Evolutionary conservation across 2,113 vertebrate species (phyloP).

Genomic region (Phaetusa simplex): DNA sequence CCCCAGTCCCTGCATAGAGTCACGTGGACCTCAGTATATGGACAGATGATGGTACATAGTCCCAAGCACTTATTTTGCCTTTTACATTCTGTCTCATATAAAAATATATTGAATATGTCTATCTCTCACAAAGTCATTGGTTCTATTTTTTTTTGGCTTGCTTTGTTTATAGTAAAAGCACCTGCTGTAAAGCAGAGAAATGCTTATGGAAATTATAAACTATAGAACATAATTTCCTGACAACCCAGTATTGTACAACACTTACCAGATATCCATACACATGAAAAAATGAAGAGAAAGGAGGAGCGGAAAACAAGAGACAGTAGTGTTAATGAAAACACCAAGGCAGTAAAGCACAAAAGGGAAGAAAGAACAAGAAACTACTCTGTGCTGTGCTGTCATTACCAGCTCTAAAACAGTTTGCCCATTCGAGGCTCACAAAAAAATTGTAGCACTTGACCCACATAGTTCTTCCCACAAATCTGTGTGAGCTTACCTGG

Average conservation of each 20-base stretch:
- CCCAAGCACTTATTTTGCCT: not conserved
- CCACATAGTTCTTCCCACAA: not conserved
- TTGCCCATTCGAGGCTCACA: not conserved
- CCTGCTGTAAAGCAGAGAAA: not conserved
- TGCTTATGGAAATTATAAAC: not conserved
- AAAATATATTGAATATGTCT: not conserved
- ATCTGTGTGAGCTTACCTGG: not conserved
- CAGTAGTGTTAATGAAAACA: not conserved
- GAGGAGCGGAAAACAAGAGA: not conserved
- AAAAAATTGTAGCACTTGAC: not conserved
- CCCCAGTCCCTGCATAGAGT: not conserved
- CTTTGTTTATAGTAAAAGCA: not conserved
- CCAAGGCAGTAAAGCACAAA: not conserved
- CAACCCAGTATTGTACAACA: not conserved
- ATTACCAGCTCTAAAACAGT: not conserved
- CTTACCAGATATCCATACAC: not conserved
- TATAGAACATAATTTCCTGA: not conserved
- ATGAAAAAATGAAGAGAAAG: not conserved
- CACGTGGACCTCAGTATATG: not conserved
- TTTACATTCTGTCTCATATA: not conserved
- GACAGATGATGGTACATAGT: not conserved
- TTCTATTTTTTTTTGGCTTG: not conserved
- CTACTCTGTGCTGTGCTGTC: not conserved
- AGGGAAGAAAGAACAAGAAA: not conserved
- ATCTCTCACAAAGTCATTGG: not conserved